Percentiles rank a stretch among this genome's conserved stretches.
phyloP scores from a whole-genome alignment of 2,888 invertebrate species.

The Scaptomyza reducta region DNA sequence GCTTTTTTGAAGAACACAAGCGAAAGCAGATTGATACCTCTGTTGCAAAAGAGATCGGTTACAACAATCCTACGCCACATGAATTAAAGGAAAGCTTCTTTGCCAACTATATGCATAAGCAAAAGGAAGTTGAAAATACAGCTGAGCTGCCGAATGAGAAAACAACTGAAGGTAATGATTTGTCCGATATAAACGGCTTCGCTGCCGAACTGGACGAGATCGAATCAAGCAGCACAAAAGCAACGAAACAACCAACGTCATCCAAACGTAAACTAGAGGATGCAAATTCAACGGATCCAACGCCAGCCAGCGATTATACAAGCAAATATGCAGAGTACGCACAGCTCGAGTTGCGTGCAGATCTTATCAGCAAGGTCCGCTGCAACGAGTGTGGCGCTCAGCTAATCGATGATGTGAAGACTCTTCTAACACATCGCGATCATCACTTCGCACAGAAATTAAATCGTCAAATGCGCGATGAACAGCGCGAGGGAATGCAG shows the following conservation, averaged over 20 bases:
- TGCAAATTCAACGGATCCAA: not conserved
- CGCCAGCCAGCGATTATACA: slow-evolving; percentile 46
- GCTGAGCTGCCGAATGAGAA: not conserved
- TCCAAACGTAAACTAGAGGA: slow-evolving; percentile 54
- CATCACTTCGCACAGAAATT: slow-evolving; percentile 89
- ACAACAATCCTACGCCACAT: slow-evolving; percentile 39
- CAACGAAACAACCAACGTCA: slow-evolving; percentile 39
- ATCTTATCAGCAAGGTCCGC: slow-evolving; percentile 60
- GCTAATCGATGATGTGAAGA: slow-evolving; percentile 85
- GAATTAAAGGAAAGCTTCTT: slow-evolving; percentile 68
- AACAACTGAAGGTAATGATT: slow-evolving; percentile 20
- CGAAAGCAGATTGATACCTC: slow-evolving; percentile 42
- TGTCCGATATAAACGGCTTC: slow-evolving; percentile 46
- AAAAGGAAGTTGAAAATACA: slow-evolving; percentile 26
- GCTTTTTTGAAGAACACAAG: slow-evolving; percentile 52
- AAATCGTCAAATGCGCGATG: slow-evolving; percentile 86
- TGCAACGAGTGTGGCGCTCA: slow-evolving; percentile 89
- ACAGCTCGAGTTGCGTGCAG: slow-evolving; percentile 59
- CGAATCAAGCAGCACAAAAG: slow-evolving; percentile 38
- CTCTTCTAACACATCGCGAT: slow-evolving; percentile 89
- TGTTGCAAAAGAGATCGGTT: not conserved
- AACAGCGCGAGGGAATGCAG: slow-evolving; percentile 73
- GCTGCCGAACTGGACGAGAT: slow-evolving; percentile 63
- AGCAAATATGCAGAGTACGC: slow-evolving; percentile 80
- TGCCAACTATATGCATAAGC: slow-evolving; percentile 61